Evolutionary conservation across 2,113 vertebrate genomes (phyloP).

Genomic region (Chaetorhynchus papuensis): DNA sequence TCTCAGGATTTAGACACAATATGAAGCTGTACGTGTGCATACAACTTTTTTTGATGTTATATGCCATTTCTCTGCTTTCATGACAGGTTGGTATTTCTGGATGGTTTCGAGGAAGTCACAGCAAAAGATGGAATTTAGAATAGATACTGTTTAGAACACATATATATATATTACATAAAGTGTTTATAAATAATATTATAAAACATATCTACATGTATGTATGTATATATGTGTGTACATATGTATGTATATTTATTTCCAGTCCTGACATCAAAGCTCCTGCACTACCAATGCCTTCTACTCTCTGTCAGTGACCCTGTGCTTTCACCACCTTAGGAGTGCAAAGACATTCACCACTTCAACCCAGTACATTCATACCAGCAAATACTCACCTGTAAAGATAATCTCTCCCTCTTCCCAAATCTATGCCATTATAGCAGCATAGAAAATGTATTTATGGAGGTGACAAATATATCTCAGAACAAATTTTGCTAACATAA

Average conservation of each 20-base stretch:
- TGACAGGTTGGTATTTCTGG: neutral
- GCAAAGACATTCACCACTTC: neutral
- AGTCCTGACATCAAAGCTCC: neutral
- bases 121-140: neutral
- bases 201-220: neutral
- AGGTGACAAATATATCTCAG: neutral
- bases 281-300: neutral
- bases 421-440: neutral
- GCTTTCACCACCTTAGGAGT: neutral
- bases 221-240: neutral
- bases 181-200: neutral
- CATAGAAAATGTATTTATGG: neutral
- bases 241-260: neutral
- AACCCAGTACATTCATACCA: neutral
- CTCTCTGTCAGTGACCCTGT: neutral
- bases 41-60: neutral
- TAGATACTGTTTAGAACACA: neutral
- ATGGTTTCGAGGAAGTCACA: neutral
- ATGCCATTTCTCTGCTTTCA: neutral
- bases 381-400: neutral
- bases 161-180: neutral
- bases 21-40: accelerated
- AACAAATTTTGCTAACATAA: neutral
- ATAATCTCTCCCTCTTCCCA: neutral
- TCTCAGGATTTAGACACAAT: accelerated